Percentiles rank a stretch among this genome's conserved stretches.
phyloP scores from a whole-genome alignment of 2,888 invertebrate species.

The Trichopria drosophilae region DNA sequence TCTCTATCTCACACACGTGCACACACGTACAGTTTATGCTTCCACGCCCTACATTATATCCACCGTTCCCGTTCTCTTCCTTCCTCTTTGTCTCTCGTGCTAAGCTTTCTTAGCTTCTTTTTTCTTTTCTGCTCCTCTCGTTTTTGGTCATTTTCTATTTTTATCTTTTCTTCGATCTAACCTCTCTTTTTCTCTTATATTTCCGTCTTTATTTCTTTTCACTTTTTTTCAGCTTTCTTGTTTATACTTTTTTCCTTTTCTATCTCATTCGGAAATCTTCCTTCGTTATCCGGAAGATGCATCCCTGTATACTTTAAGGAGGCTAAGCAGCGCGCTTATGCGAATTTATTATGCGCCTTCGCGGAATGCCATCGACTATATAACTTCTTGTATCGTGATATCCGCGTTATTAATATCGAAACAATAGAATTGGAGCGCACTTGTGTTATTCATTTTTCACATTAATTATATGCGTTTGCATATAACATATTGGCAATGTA shows the following conservation, averaged over 20 bases:
- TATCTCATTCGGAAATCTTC: too few species aligned
- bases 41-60: conserved; percentile 5
- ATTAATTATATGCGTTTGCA: too few species aligned
- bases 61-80: conserved; percentile 14
- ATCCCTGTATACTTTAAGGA: too few species aligned
- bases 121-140: conserved; percentile 11
- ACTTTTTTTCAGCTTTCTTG: conserved; percentile 10
- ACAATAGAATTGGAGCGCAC: too few species aligned
- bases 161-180: conserved; percentile 20
- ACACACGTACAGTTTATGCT: not conserved
- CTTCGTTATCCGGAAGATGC: too few species aligned
- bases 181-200: conserved; percentile 12
- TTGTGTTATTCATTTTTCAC: too few species aligned
- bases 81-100: conserved; percentile 12
- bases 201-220: conserved; percentile 15
- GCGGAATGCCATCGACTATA: too few species aligned
- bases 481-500: too few species aligned
- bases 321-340: too few species aligned
- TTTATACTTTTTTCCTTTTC: conserved; percentile 4
- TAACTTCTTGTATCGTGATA: too few species aligned
- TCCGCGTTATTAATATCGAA: too few species aligned
- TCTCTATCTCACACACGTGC: conserved; percentile 25
- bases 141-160: conserved; percentile 1
- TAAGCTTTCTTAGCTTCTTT: conserved; percentile 7
- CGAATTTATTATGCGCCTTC: too few species aligned